phyloP scores from a whole-genome alignment of 2,113 vertebrate species.

The Tylochromis polylepis region DNA sequence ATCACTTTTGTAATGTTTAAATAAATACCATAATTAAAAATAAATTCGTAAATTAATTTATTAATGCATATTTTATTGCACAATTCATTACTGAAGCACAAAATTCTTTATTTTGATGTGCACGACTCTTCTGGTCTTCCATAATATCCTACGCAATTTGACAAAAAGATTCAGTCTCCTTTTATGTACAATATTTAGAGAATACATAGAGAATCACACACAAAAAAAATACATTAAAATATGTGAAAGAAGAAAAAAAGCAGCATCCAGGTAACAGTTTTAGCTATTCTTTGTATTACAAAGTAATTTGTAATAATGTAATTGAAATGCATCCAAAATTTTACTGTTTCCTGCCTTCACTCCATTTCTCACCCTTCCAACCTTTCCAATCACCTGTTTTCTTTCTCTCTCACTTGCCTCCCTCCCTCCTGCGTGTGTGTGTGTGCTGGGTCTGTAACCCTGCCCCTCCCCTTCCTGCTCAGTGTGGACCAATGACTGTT shows the following conservation, averaged over 20 bases:
- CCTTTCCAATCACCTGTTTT: neutral
- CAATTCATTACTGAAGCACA: neutral
- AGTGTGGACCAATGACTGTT: too few relatives aligned
- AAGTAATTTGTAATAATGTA: neutral
- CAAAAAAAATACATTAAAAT: fast-evolving
- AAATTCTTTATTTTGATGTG: neutral
- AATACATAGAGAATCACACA: neutral
- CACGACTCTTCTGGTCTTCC: neutral
- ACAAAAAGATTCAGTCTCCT: fast-evolving
- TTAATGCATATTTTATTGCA: neutral
- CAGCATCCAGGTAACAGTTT: neutral
- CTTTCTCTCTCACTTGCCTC: neutral
- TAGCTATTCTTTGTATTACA: fast-evolving
- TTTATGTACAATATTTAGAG: neutral
- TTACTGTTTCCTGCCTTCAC: neutral
- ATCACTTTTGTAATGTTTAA: neutral
- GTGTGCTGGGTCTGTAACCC: neutral
- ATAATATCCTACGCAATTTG: neutral
- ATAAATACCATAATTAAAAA: neutral
- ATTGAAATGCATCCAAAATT: neutral
- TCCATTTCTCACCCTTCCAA: neutral
- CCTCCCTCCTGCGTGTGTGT: too few relatives aligned
- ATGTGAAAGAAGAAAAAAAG: neutral
- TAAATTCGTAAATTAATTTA: fast-evolving
- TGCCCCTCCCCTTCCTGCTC: too few relatives aligned